Base-by-base conservation (phyloP, 2,888 invertebrate species). In the Acleris literana region DNA sequence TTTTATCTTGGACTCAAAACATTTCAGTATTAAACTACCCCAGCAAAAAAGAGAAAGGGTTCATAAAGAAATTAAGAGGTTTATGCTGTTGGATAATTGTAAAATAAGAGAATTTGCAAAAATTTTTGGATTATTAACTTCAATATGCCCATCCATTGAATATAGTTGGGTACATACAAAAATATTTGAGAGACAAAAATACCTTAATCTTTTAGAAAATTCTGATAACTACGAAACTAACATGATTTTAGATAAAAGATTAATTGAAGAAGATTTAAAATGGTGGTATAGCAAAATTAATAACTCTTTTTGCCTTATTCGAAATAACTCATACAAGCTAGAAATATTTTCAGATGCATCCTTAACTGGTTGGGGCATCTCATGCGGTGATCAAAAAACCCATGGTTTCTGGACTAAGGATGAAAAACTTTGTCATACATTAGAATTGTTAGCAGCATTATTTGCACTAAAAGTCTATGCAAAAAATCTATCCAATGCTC, bases 391-490 rank as follows among this genome's bases (percentile, higher is more conserved):
- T 33, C 5, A 55, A 39, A 43, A 3, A 17, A 9, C 18, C 17
- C 18, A 25, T 0, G 58, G 58, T n/a, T 25, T n/a, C 22, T 58
- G 58, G 58, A 49, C 44, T 3, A 39, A 49, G 6, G n/a, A 29
- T 13, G 58, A 58, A 58, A 46, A 33, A 33, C 13, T 6, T n/a
- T 29, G 6, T 5, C 49, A 58, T 9, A 11, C 16, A 13, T 22
- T 49, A 58, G 58, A 58, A 48, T 49, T 58, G 46, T 11, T 48
- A 6, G 49, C 58, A 7, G 48, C 25, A n/a, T 58, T 49, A 9
- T 52, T 52, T 25, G 52, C 22, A 11, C 13, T 52, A 25, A 22
- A 52, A 52, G 7, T 2, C 20, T 52, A 22, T 52, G 52, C 52
- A 11, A 20, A 20, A 22, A 25, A 52, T n/a, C 13, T 52, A 52